A percentile compares a stretch with the other conserved stretches of the same genome.
These are phyloP conservation scores for Trichonephila clavipes DNA, from an alignment of 1,140 invertebrate genomes.

Conservation along the genomic window DNA sequence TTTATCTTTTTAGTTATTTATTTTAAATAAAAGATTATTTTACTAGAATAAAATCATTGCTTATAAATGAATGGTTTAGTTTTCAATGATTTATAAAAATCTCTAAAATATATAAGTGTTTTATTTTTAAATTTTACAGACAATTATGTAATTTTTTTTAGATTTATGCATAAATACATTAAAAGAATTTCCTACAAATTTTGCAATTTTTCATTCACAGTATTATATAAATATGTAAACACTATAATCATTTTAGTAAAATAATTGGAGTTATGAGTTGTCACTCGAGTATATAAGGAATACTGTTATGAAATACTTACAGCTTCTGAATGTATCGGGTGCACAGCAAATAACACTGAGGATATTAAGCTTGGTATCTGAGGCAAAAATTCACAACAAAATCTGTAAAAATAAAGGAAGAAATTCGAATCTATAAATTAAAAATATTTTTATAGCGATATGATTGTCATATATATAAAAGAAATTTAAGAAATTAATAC, in stretches of 20 bases:
- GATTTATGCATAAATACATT: neutral
- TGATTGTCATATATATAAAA: no score
- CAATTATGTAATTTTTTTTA: neutral
- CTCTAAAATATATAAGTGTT: no score
- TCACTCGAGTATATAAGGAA: no score
- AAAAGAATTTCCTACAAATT: neutral
- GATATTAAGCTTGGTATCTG: slow-evolving; percentile 90
- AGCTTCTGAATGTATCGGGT: slow-evolving; percentile 98
- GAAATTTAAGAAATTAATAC: no score
- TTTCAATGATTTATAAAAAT: no score
- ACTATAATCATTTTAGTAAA: neutral
- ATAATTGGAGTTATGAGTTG: neutral
- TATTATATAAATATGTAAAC: neutral
- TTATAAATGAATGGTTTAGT: no score
- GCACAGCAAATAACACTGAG: slow-evolving; percentile 95
- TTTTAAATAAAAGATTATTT: no score
- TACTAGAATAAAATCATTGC: no score
- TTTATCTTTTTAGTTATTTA: no score
- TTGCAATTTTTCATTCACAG: neutral
- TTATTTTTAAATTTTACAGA: neutral
- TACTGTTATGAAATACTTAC: slow-evolving; percentile 85
- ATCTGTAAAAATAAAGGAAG: slow-evolving; percentile 44
- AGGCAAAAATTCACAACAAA: slow-evolving; percentile 56
- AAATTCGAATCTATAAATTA: neutral
- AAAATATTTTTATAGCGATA: no score